phyloP scores from a whole-genome alignment of 2,888 invertebrate genomes.

The Chrysomela aeneicollis region DNA sequence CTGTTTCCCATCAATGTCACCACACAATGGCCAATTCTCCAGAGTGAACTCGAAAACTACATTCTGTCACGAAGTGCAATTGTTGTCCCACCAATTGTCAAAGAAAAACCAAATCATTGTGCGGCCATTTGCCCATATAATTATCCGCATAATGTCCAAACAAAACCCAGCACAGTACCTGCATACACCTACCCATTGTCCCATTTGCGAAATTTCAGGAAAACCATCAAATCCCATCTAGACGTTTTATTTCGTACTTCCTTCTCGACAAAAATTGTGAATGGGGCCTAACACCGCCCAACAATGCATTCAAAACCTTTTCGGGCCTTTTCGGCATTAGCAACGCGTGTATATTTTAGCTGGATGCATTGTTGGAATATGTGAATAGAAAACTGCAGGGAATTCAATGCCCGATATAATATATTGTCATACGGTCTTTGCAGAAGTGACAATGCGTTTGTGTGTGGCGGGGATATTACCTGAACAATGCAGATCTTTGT shows the following conservation, averaged over 20 bases:
- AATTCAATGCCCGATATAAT: constrained; percentile 62
- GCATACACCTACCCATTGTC: constrained; percentile 53
- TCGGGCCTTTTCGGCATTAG: constrained; percentile 58
- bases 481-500: constrained; percentile 38
- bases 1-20: constrained; percentile 6
- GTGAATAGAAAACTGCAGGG: constrained; percentile 58
- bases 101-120: constrained; percentile 37
- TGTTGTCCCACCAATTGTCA: constrained; percentile 24
- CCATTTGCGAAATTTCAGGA: constrained; percentile 53
- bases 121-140: constrained; percentile 48
- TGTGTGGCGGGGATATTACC: constrained; percentile 53
- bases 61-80: constrained; percentile 34
- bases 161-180: constrained; percentile 48
- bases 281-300: constrained; percentile 57
- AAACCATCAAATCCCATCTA: constrained; percentile 56
- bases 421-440: constrained; percentile 62
- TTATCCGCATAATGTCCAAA: constrained; percentile 49
- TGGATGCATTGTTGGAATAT: constrained; percentile 53
- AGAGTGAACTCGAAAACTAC: constrained; percentile 6
- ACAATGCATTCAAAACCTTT: constrained; percentile 59
- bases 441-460: constrained; percentile 59
- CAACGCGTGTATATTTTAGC: constrained; percentile 63
- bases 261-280: constrained; percentile 59
- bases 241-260: constrained; percentile 59
- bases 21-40: constrained; percentile 9